Conservation (phyloP, 2,113 vertebrate species). For the Casuarius casuarius region DNA sequence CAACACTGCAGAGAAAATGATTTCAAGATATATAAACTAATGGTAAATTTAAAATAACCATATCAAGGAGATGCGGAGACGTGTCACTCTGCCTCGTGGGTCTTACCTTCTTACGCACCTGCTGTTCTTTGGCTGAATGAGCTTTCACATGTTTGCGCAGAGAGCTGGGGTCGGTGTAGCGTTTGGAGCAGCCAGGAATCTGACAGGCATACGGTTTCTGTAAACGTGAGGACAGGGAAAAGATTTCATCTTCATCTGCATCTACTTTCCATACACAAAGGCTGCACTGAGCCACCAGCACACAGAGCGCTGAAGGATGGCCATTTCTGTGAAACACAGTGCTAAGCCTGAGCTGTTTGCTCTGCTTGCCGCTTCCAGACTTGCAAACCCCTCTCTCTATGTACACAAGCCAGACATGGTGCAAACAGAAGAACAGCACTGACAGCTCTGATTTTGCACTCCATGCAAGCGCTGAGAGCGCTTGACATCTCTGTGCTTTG, state of each 20-base stretch:
- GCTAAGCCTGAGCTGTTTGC: background rate
- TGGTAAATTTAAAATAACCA: background rate
- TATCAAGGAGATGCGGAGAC: background rate
- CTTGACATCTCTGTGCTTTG: background rate
- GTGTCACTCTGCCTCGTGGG: background rate
- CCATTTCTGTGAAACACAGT: background rate
- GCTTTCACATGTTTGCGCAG: slow-evolving; percentile 98
- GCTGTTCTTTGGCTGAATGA: slow-evolving; percentile 96
- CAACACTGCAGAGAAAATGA: background rate
- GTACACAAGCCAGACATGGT: background rate
- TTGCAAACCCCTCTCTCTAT: background rate
- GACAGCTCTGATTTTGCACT: background rate
- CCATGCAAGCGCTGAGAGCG: background rate
- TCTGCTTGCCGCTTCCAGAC: background rate
- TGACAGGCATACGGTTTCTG: slow-evolving; percentile 99
- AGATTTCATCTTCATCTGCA: background rate
- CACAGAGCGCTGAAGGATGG: background rate
- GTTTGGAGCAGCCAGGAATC: slow-evolving; percentile 96
- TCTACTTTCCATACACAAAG: background rate
- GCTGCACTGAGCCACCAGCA: background rate
- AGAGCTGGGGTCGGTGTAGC: slow-evolving; percentile 98
- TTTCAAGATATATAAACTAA: background rate
- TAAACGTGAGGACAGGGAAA: background rate
- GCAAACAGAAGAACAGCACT: background rate
- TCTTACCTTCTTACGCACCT: slow-evolving; percentile 96